Base-by-base conservation (phyloP, 2,888 invertebrate species). In the Nemoura dubitans region DNA sequence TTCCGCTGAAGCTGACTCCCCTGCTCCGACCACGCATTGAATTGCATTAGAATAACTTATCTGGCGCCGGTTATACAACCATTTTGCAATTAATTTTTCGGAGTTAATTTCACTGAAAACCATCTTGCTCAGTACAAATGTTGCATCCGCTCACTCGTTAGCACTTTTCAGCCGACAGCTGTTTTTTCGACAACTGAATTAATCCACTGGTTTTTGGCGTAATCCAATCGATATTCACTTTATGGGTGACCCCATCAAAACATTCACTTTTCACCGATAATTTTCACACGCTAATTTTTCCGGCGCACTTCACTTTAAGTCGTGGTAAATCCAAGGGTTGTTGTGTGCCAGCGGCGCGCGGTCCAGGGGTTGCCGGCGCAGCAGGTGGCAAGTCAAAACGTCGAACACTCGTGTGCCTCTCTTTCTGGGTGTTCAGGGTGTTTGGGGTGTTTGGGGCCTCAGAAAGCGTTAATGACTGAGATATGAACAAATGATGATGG, bases 401-500 rank as follows among this genome's bases (percentile, higher is more conserved):
- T 83, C 36, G 83, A 42, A 42, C 26, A 78, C 78, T 78, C 36
- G 83, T 30, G 42, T n/a, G n/a, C 16, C 83, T 14, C 29, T 2
- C 28, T 16, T n/a, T 26, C 26, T 83, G n/a, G 43, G 36, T 82
- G 82, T 36, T 82, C 27, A 16, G 29, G 29, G 29, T 26, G 78
- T 78, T 78, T n/a, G n/a, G n/a, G n/a, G n/a, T n/a, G n/a, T n/a
- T n/a, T n/a, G 2, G 78, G 78, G 27, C 21, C 59, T 10, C 59
- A 59, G 59, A 59, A 36, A 36, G 82, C 14, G 29, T 83, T 83
- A 43, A 83, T 30, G 28, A 26, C 25, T 83, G 83, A 21, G 7
- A 83, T n/a, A 42, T 26, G 83, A 83, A 83, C 83, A 83, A 83
- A 83, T 83, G 42, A 83, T 83, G 83, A 83, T 42, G 26, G 42